Percentiles rank a stretch among this genome's conserved stretches.
Conservation (phyloP, 2,888 invertebrate genomes). For the Mesorhabditis spiculigera region DNA sequence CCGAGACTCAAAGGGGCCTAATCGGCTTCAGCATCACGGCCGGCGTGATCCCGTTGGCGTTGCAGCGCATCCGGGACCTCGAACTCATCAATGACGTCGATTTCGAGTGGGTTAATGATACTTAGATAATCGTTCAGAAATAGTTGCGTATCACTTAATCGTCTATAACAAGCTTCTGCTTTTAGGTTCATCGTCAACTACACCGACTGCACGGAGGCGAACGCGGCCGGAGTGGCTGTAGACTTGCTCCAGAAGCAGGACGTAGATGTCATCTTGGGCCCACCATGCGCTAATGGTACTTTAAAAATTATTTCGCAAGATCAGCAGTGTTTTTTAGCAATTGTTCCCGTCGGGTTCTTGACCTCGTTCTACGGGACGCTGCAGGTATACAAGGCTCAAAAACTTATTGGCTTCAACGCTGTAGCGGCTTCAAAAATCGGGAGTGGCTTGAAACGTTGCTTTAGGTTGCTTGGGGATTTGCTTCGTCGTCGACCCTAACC, state of each 20-base stretch:
- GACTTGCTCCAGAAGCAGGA: constrained; percentile 32
- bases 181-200: constrained; percentile 24
- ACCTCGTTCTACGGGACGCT: not conserved
- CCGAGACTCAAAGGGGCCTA: constrained; percentile 10
- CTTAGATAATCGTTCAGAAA: not conserved
- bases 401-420: not conserved
- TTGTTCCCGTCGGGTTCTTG: not conserved
- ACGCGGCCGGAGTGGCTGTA: constrained; percentile 18
- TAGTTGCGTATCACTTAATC: not conserved
- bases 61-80: constrained; percentile 33
- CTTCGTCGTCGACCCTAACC: no score
- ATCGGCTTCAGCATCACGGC: constrained; percentile 30
- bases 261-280: constrained; percentile 40
- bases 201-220: constrained; percentile 25
- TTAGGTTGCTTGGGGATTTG: no score
- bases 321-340: not conserved
- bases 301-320: not conserved
- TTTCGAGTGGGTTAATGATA: constrained; percentile 20
- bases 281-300: constrained; percentile 28
- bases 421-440: no score
- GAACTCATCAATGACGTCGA: constrained; percentile 26
- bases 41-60: constrained; percentile 38
- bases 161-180: not conserved
- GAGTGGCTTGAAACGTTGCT: no score
- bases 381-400: not conserved